These are phyloP conservation scores for Himalopsyche anomala DNA, from an alignment of 2,888 invertebrate genomes.

Conservation along the genomic window DNA sequence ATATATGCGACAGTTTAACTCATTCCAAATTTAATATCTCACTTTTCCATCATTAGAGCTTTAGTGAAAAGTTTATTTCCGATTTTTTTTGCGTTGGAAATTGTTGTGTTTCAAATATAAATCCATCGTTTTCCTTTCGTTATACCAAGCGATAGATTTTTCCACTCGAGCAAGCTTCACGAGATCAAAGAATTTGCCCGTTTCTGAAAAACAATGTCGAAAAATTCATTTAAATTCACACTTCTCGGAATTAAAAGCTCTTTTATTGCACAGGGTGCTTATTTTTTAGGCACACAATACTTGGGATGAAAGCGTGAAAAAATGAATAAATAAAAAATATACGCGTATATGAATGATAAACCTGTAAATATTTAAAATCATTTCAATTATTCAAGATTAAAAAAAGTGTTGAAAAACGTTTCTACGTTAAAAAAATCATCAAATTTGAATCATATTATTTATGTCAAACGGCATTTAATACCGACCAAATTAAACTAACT, in stretches of 20 bases:
- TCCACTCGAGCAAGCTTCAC: not conserved
- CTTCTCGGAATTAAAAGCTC: constrained; percentile 35
- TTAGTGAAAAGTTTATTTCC: constrained; percentile 8
- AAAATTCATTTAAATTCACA: constrained; percentile 43
- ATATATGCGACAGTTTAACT: not conserved
- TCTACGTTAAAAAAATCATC: too few relatives aligned
- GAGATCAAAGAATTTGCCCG: constrained; percentile 32
- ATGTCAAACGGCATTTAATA: too few relatives aligned
- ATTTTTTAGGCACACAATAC: not conserved
- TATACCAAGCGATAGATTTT: constrained; percentile 35
- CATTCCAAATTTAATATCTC: constrained; percentile 1
- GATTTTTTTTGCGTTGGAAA: not conserved
- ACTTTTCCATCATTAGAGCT: not conserved
- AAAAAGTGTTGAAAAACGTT: too few relatives aligned
- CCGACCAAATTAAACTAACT: too few relatives aligned
- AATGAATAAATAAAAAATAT: not conserved
- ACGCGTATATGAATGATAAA: too few relatives aligned
- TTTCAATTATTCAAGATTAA: too few relatives aligned
- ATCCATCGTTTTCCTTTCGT: not conserved
- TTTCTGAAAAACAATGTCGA: constrained; percentile 35
- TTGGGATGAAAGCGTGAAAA: not conserved
- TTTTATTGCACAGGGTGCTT: constrained; percentile 31
- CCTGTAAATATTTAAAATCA: too few relatives aligned
- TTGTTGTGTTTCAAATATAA: constrained; percentile 16
- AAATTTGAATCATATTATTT: too few relatives aligned